These are phyloP conservation scores for Campaea margaritaria DNA, from an alignment of 2,888 invertebrate species.

Conservation along the genomic window DNA sequence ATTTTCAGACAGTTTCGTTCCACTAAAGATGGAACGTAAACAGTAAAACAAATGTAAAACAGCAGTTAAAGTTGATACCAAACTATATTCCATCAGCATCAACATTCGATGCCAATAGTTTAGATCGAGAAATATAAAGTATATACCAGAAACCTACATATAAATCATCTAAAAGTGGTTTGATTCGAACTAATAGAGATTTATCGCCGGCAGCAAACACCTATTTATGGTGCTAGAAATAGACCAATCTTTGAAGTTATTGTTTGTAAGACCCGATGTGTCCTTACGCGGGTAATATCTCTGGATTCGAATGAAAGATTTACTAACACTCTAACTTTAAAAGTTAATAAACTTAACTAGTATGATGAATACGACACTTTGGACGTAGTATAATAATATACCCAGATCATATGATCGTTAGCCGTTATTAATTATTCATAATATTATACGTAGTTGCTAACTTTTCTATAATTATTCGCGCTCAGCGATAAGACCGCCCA, in stretches of 20 bases:
- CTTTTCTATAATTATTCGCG: too few species aligned
- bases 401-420: too few species aligned
- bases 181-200: conserved; percentile 33
- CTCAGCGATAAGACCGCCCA: too few species aligned
- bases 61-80: not conserved
- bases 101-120: conserved; percentile 4
- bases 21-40: too few species aligned
- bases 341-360: too few species aligned
- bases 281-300: conserved; percentile 6
- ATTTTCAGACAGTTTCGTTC: too few species aligned
- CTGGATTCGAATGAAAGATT: not conserved
- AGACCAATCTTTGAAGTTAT: conserved; percentile 16
- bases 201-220: conserved; percentile 26
- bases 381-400: too few species aligned
- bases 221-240: conserved; percentile 17
- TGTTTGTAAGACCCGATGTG: conserved; percentile 8
- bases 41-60: not conserved
- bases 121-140: conserved; percentile 1
- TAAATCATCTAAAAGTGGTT: conserved; percentile 35
- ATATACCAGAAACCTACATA: conserved; percentile 3
- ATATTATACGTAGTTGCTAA: too few species aligned
- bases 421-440: too few species aligned
- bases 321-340: not conserved
- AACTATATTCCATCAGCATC: conserved; percentile 17
- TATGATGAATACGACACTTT: too few species aligned